Conservation (phyloP, 2,888 invertebrate genomes). For the Panopea generosa region DNA sequence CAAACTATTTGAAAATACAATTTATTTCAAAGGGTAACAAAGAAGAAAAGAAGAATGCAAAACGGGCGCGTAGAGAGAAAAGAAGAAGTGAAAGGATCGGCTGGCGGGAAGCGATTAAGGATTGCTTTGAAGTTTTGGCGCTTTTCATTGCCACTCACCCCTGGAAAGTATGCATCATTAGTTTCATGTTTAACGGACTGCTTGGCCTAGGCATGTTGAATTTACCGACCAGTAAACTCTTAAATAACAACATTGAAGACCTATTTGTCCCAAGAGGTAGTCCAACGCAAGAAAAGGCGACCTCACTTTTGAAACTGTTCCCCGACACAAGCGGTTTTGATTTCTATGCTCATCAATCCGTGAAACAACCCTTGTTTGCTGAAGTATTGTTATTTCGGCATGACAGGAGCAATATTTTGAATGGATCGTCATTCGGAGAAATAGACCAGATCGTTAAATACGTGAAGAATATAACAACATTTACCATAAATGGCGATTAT, state of each 20-base stretch:
- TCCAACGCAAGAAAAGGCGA: constrained; percentile 24
- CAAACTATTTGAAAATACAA: not conserved
- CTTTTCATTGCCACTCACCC: constrained; percentile 30
- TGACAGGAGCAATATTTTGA: constrained; percentile 28
- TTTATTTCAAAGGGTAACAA: constrained; percentile 2
- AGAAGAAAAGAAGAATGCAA: constrained; percentile 14
- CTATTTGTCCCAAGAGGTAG: constrained; percentile 37
- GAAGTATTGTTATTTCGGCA: constrained; percentile 26
- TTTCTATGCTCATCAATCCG: constrained; percentile 31
- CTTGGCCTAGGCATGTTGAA: constrained; percentile 42
- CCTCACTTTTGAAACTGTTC: constrained; percentile 21
- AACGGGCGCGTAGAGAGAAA: constrained; percentile 8
- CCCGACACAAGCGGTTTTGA: constrained; percentile 35
- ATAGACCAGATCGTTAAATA: constrained; percentile 31
- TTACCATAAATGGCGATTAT: constrained; percentile 15
- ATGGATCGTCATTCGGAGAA: constrained; percentile 22
- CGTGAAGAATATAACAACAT: constrained; percentile 35
- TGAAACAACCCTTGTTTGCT: constrained; percentile 41
- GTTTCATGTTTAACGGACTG: constrained; percentile 36
- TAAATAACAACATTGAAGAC: constrained; percentile 53
- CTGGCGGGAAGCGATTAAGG: constrained; percentile 12
- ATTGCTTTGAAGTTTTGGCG: constrained; percentile 22
- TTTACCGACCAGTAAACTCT: constrained; percentile 24
- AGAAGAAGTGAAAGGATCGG: too few relatives aligned
- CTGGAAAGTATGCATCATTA: constrained; percentile 41